These are phyloP conservation scores for Leucoptera coffeella DNA, from an alignment of 2,888 invertebrate genomes.

Conservation along the genomic window DNA sequence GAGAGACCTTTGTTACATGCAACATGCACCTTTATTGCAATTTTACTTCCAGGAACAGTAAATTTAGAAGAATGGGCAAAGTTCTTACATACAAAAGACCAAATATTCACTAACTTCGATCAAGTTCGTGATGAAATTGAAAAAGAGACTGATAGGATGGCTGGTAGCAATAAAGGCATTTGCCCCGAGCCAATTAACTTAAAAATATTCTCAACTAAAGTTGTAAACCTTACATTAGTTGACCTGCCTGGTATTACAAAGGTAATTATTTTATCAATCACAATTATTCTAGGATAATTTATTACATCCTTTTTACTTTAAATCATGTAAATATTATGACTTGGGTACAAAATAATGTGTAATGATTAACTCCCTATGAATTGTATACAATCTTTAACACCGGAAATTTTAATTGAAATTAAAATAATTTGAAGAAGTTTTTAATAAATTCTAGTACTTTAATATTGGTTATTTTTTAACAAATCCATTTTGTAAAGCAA, in stretches of 20 bases:
- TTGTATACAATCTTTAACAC: too few relatives aligned
- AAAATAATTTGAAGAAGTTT: too few relatives aligned
- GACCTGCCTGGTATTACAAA: constrained; percentile 98
- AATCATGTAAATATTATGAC: too few relatives aligned
- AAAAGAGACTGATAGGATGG: constrained; percentile 88
- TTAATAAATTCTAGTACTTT: too few relatives aligned
- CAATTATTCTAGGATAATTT: constrained; percentile 2
- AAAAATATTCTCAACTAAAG: constrained; percentile 92
- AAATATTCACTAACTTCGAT: constrained; percentile 84
- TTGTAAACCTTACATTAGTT: constrained; percentile 92
- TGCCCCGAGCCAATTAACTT: constrained; percentile 92
- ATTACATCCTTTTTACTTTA: neutral
- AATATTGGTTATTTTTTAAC: too few relatives aligned
- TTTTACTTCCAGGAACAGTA: constrained; percentile 66
- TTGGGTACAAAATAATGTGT: too few relatives aligned
- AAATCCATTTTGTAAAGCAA: too few relatives aligned
- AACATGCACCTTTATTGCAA: too few relatives aligned
- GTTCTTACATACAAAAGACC: constrained; percentile 89
- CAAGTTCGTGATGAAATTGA: constrained; percentile 91
- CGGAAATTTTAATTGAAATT: too few relatives aligned
- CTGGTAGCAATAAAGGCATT: constrained; percentile 95
- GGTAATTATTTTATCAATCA: constrained; percentile 47
- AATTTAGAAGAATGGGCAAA: constrained; percentile 92
- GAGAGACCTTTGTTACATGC: too few relatives aligned
- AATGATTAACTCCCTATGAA: too few relatives aligned